Base-by-base conservation (phyloP, 2,888 invertebrate species). In the Germaria angustata region DNA sequence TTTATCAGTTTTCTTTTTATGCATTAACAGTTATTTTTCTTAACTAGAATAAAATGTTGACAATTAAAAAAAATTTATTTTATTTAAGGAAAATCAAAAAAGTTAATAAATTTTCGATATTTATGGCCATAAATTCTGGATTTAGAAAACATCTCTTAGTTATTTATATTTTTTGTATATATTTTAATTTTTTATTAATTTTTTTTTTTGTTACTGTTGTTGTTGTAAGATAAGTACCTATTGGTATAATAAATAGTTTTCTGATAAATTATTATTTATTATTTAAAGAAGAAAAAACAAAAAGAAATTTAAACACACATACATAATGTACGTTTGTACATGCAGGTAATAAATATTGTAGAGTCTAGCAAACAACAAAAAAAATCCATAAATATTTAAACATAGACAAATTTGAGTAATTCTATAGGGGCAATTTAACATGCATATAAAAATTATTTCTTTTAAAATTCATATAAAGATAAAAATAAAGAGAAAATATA, bases 401-500 rank as follows among this genome's bases (percentile, higher is more conserved):
- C 3, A 44, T 15, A 59, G 34, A 65, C 36, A 41, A 41, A 49
- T 66, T 49, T 39, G 8, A 57, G 39, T 41, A 41, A 73, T 17
- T 20, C 11, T 24, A 46, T 8, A 22, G 15, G 20, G 2, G 46
- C 3, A 1, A 55, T 15, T 55, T 34, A 41, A 28, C 51, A 44
- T 57, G 9, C 61, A 44, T 76, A 63, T 7, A 51, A 51, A 51
- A 24, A 41, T 55, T 32, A 53, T 44, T 15, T n/a, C n/a, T n/a
- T 57, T 59, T 28, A 2, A 34, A 15, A 22, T 39, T 36, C 17
- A 20, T 2, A 39, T 34, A n/a, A 24, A 39, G 77, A 66, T 8
- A 71, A 69, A 76, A 59, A 68, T 79, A 20, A 76, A 84, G 51
- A 46, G 68, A 63, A 81, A 69, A 75, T 63, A 20, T 61, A 79